Percentiles rank a stretch among this genome's conserved stretches.
Evolutionary conservation across 92 coral and sea anemone species (phyloP).

Genomic region (Phymanthus crucifer): DNA sequence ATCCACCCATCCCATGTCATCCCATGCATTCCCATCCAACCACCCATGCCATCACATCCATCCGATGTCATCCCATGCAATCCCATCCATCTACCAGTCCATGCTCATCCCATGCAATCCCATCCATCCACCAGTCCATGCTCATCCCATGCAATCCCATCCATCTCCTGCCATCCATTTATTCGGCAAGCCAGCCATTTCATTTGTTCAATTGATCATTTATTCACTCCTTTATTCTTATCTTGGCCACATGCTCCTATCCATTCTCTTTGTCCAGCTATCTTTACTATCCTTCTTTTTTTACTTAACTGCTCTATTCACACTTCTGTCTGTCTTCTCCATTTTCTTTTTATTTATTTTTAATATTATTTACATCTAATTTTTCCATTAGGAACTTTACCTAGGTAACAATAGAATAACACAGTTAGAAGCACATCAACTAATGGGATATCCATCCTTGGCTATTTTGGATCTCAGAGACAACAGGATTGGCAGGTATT

Average conservation of each 20-base stretch:
- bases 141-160: too few species aligned
- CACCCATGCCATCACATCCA: too few species aligned
- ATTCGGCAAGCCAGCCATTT: too few species aligned
- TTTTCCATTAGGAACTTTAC: constrained; percentile 69
- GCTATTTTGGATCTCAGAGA: constrained; percentile 81
- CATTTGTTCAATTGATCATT: too few species aligned
- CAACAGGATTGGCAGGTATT: constrained; percentile 78
- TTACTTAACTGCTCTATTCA: too few species aligned
- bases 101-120: neutral
- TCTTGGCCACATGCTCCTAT: too few species aligned
- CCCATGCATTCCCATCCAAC: neutral
- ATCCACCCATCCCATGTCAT: neutral
- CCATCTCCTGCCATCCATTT: too few species aligned
- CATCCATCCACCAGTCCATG: too few species aligned
- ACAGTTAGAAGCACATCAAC: constrained; percentile 57
- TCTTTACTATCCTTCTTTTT: too few species aligned
- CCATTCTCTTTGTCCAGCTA: too few species aligned
- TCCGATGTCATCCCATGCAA: too few species aligned
- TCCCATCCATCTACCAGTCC: neutral
- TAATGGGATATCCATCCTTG: constrained; percentile 59
- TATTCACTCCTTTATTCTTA: too few species aligned
- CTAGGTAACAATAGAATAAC: constrained; percentile 78
- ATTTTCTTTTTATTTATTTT: neutral
- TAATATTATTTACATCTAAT: neutral
- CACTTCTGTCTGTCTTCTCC: neutral